Conservation (phyloP, 2,888 invertebrate genomes). For the Lithophane socia region DNA sequence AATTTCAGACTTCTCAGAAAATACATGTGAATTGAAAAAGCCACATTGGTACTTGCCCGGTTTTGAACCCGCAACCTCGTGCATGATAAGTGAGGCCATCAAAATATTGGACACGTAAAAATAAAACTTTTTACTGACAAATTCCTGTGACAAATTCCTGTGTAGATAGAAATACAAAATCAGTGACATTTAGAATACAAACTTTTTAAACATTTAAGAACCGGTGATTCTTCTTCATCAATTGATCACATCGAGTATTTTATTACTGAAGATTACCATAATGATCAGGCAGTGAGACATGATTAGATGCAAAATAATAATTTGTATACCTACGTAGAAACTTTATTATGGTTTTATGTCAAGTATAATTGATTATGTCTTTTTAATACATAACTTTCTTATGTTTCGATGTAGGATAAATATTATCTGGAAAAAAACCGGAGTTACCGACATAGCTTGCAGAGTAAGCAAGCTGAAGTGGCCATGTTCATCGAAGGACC, state of each 20-base stretch:
- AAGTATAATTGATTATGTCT: neutral
- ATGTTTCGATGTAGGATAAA: too few species aligned
- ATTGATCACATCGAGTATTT: slow-evolving; percentile 22
- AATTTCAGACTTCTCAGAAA: too few species aligned
- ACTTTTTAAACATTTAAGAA: slow-evolving; percentile 4
- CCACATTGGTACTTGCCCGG: too few species aligned
- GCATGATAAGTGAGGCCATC: too few species aligned
- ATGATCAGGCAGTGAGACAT: slow-evolving; percentile 4
- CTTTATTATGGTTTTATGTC: neutral
- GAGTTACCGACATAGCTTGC: too few species aligned
- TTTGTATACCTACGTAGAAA: neutral
- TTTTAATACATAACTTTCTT: neutral
- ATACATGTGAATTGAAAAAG: too few species aligned
- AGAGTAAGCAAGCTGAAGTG: too few species aligned
- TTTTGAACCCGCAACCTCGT: too few species aligned
- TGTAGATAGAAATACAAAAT: slow-evolving; percentile 1
- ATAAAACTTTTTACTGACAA: neutral
- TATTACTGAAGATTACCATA: slow-evolving; percentile 36
- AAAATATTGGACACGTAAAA: neutral
- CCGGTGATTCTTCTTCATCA: slow-evolving; percentile 11
- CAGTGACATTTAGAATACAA: slow-evolving; percentile 7
- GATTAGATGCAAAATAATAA: slow-evolving; percentile 2
- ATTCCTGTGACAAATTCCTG: neutral
- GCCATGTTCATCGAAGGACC: too few species aligned
- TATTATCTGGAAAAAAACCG: too few species aligned